Percentiles rank a stretch among this genome's conserved stretches.
Conservation (phyloP, 1,140 invertebrate genomes). For the Dinothrombium tinctorium region DNA sequence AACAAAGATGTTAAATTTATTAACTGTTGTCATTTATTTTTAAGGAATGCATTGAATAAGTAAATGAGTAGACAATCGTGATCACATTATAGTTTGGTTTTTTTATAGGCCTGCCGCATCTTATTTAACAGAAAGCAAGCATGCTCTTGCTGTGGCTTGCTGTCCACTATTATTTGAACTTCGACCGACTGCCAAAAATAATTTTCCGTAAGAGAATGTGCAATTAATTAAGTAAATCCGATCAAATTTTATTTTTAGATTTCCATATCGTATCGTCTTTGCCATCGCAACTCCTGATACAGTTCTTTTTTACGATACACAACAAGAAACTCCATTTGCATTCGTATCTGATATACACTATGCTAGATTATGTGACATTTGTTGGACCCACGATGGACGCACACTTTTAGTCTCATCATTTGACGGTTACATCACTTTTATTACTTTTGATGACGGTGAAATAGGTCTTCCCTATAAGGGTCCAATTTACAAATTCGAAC, state of each 20-base stretch:
- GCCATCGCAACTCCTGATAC: constrained; percentile 68
- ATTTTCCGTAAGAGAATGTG: constrained; percentile 5
- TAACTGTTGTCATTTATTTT: constrained; percentile 55
- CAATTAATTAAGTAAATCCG: neutral
- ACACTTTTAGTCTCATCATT: constrained; percentile 66
- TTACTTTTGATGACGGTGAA: constrained; percentile 56
- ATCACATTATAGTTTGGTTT: too few species aligned
- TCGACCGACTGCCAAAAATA: constrained; percentile 16
- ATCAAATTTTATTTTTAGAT: constrained; percentile 25
- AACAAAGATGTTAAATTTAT: constrained; percentile 21
- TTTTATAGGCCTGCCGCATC: constrained; percentile 46
- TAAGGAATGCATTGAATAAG: constrained; percentile 36
- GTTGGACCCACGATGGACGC: constrained; percentile 67
- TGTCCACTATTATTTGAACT: constrained; percentile 49
- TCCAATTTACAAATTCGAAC: neutral
- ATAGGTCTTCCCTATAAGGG: constrained; percentile 40
- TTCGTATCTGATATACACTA: constrained; percentile 78
- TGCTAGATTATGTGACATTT: constrained; percentile 63
- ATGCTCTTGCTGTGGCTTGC: constrained; percentile 51
- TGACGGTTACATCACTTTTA: constrained; percentile 79
- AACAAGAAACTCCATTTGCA: constrained; percentile 58
- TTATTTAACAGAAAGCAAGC: constrained; percentile 49
- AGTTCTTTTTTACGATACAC: constrained; percentile 71
- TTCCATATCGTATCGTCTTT: constrained; percentile 64
- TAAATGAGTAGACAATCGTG: constrained; percentile 25